These are phyloP conservation scores for Cerceris ruficornis DNA, from an alignment of 2,888 invertebrate genomes.

Conservation along the genomic window DNA sequence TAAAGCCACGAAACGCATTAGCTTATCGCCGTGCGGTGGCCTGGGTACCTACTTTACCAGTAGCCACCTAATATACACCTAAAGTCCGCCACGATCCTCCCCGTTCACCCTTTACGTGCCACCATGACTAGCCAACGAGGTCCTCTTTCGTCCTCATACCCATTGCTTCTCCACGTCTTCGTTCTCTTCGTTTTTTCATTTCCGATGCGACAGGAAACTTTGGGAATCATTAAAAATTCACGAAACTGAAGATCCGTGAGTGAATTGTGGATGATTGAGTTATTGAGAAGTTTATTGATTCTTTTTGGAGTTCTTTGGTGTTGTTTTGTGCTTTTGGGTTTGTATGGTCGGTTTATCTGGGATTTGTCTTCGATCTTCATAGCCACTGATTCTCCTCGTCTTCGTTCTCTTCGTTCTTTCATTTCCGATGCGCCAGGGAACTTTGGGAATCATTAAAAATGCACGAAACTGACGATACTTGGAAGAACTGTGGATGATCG, in stretches of 20 bases:
- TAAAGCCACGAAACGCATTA: slow-evolving; percentile 78
- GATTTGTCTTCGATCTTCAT: not conserved
- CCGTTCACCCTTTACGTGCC: slow-evolving; percentile 31
- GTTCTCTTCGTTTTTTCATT: not conserved
- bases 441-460: slow-evolving; percentile 36
- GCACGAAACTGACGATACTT: slow-evolving; percentile 28
- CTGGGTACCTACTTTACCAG: slow-evolving; percentile 72
- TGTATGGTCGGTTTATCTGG: too few species aligned
- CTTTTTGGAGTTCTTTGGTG: too few species aligned
- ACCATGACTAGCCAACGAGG: slow-evolving; percentile 14
- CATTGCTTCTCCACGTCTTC: not conserved
- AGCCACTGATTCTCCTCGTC: not conserved
- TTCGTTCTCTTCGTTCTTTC: not conserved
- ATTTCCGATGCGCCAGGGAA: slow-evolving; percentile 2
- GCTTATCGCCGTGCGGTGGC: slow-evolving; percentile 73
- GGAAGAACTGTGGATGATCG: too few species aligned
- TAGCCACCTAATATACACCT: slow-evolving; percentile 72
- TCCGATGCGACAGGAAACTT: slow-evolving; percentile 7
- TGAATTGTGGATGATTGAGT: too few species aligned
- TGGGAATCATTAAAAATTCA: slow-evolving; percentile 36
- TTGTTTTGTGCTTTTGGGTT: too few species aligned
- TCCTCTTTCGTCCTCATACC: slow-evolving; percentile 10
- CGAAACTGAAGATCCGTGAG: slow-evolving; percentile 25
- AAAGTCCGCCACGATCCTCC: slow-evolving; percentile 60
- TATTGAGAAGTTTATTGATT: too few species aligned